Percentiles rank a stretch among this genome's conserved stretches.
These are phyloP conservation scores for Dasypolia templi DNA, from an alignment of 2,888 invertebrate genomes.

Conservation along the genomic window DNA sequence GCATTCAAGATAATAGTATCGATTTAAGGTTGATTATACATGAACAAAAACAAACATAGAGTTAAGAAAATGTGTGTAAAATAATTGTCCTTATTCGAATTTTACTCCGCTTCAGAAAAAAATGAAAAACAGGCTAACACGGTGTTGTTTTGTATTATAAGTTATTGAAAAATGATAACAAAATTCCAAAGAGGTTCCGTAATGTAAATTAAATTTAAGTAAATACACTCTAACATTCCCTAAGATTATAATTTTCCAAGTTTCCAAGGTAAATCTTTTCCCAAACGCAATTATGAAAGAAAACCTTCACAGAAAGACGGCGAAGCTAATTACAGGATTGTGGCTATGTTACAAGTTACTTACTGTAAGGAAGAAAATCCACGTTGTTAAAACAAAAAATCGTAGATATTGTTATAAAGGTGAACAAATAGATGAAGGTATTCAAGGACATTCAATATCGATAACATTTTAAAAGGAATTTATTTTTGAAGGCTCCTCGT, in stretches of 20 bases:
- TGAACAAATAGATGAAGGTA: not conserved
- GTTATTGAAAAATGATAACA: not conserved
- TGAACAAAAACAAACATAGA: not conserved
- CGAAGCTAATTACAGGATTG: slow-evolving; percentile 61
- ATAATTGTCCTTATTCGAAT: not conserved
- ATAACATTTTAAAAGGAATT: not conserved
- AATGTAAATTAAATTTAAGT: slow-evolving; percentile 15
- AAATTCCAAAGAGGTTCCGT: slow-evolving; percentile 4
- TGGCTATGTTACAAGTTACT: slow-evolving; percentile 52
- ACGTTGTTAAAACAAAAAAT: slow-evolving; percentile 18
- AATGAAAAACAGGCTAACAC: not conserved
- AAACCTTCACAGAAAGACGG: slow-evolving; percentile 52
- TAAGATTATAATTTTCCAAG: slow-evolving; percentile 46
- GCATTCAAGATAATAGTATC: too few relatives aligned
- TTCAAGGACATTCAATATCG: too few relatives aligned
- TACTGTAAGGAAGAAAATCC: slow-evolving; percentile 27
- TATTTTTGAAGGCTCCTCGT: not conserved
- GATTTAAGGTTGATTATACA: not conserved
- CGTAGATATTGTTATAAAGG: slow-evolving; percentile 16
- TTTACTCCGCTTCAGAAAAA: not conserved
- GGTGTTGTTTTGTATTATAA: not conserved
- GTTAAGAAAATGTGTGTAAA: not conserved
- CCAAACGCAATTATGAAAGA: slow-evolving; percentile 64
- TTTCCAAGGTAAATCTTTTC: slow-evolving; percentile 47
- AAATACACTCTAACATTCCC: slow-evolving; percentile 36